These are phyloP conservation scores for Lumbricus terrestris DNA, from an alignment of 2,888 invertebrate genomes.

Conservation along the genomic window DNA sequence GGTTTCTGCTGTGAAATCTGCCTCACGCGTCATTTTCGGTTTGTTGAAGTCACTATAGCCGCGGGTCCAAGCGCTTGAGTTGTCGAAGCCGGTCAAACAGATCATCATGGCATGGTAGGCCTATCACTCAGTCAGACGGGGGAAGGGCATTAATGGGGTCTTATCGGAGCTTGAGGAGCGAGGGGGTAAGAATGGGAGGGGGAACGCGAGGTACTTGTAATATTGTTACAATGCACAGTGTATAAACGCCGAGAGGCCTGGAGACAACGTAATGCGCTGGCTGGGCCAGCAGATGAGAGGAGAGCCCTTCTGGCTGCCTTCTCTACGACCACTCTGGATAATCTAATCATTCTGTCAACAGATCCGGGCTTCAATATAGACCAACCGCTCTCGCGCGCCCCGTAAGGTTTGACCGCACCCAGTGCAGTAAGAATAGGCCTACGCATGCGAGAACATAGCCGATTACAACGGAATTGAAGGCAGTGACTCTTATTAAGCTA, in stretches of 20 bases:
- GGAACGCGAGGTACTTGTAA: constrained; percentile 3
- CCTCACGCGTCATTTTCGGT: not conserved
- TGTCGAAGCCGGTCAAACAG: not conserved
- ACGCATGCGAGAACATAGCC: not conserved
- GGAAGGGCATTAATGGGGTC: constrained; percentile 3
- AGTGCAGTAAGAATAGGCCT: not conserved
- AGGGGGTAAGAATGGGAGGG: not conserved
- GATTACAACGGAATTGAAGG: not conserved
- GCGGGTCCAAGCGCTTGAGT: not conserved
- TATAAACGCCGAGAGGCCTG: constrained; percentile 3
- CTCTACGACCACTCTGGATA: not conserved
- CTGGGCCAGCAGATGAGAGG: constrained; percentile 3
- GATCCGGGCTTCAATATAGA: not conserved
- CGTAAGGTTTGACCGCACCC: not conserved
- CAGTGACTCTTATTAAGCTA: not conserved
- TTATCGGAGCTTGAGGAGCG: not conserved
- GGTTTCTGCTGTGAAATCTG: not conserved
- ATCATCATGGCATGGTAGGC: not conserved
- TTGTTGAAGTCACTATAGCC: not conserved
- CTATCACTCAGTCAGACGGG: not conserved
- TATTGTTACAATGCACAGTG: constrained; percentile 3
- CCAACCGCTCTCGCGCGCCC: not conserved
- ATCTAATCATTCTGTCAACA: constrained; percentile 3
- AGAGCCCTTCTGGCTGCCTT: not conserved
- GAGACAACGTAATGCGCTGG: constrained; percentile 3